These are phyloP conservation scores for Delia radicum DNA, from an alignment of 1,140 invertebrate genomes.

Conservation along the genomic window DNA sequence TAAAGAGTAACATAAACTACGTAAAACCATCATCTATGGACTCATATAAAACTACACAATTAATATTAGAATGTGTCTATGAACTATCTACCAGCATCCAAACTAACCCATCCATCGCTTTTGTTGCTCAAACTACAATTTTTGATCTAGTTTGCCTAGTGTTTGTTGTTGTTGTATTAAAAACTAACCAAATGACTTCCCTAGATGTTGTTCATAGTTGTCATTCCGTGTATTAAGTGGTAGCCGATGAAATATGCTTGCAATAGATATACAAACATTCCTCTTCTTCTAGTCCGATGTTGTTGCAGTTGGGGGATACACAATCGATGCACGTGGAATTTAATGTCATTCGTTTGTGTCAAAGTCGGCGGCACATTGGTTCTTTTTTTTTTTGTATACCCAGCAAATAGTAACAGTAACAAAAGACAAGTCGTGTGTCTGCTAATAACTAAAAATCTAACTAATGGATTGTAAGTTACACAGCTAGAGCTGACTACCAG, in stretches of 20 bases:
- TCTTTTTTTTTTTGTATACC: neutral
- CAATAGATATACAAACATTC: constrained; percentile 18
- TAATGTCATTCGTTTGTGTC: constrained; percentile 23
- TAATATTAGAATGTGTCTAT: too few species aligned
- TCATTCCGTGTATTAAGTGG: constrained; percentile 23
- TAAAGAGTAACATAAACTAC: too few species aligned
- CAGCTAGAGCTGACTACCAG: neutral
- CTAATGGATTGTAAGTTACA: neutral
- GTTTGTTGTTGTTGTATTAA: neutral
- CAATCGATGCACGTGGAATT: constrained; percentile 23
- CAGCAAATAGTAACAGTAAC: neutral
- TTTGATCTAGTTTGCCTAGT: constrained; percentile 12
- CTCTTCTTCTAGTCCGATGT: neutral
- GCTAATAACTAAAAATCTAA: constrained; percentile 7
- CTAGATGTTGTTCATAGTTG: neutral
- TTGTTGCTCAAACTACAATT: neutral
- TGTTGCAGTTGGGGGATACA: neutral
- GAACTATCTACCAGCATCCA: neutral
- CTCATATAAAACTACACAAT: too few species aligned
- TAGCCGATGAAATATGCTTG: constrained; percentile 18
- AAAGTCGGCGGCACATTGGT: constrained; percentile 7
- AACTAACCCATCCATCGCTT: neutral
- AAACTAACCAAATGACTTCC: neutral
- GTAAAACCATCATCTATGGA: neutral
- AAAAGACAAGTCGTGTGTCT: constrained; percentile 10